These are phyloP conservation scores for Venturia canescens DNA, from an alignment of 1,140 invertebrate genomes.

Conservation along the genomic window DNA sequence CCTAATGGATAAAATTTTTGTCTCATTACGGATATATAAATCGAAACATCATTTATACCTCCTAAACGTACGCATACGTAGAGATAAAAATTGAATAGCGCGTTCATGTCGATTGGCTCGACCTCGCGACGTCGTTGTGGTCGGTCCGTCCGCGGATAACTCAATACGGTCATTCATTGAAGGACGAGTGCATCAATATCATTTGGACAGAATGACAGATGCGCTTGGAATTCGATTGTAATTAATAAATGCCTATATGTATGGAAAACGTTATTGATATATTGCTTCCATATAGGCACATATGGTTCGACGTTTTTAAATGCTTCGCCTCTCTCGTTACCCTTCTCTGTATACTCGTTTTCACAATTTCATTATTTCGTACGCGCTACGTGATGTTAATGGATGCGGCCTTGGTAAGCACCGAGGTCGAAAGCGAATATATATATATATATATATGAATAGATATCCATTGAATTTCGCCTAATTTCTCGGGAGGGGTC, in stretches of 20 bases:
- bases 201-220: not conserved
- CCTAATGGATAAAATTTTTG: no score
- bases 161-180: not conserved
- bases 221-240: not conserved
- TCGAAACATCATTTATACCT: no score
- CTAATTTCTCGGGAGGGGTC: no score
- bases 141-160: not conserved
- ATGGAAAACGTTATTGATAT: not conserved
- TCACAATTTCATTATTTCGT: not conserved
- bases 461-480: no score
- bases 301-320: not conserved
- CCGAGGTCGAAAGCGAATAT: not conserved
- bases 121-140: constrained; percentile 2
- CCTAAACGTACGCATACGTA: not conserved
- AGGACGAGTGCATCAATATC: not conserved
- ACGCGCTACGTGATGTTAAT: not conserved
- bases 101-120: not conserved
- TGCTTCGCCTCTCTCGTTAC: not conserved
- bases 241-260: not conserved
- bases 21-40: no score
- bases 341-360: not conserved
- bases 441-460: no score
- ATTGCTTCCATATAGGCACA: not conserved
- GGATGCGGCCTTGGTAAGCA: not conserved
- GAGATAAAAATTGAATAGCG: not conserved